These are phyloP conservation scores for Drosophila atripex DNA, from an alignment of 2,888 invertebrate genomes.

Conservation along the genomic window DNA sequence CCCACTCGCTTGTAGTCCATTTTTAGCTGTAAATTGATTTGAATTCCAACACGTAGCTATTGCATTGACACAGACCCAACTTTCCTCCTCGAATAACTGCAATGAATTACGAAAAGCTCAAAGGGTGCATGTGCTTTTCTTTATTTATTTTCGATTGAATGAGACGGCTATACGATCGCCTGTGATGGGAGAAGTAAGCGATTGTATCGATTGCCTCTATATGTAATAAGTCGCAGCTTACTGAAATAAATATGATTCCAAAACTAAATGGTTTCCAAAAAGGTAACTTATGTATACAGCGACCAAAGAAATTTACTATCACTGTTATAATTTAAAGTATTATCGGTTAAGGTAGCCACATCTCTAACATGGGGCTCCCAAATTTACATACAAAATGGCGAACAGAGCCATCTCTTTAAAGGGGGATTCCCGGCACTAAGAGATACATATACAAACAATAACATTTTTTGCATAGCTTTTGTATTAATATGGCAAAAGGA, in stretches of 20 bases:
- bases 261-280: no score
- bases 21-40: neutral
- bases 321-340: neutral
- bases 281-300: neutral
- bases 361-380: neutral
- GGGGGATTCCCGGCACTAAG: neutral
- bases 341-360: neutral
- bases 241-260: no score
- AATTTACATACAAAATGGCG: neutral
- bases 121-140: neutral
- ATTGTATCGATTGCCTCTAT: constrained; percentile 1
- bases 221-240: no score
- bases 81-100: neutral
- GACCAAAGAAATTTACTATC: neutral
- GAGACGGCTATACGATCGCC: neutral
- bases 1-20: constrained; percentile 47
- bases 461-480: neutral
- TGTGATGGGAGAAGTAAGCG: neutral
- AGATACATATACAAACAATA: neutral
- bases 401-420: neutral
- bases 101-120: constrained; percentile 1
- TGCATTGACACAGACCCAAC: neutral
- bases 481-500: neutral
- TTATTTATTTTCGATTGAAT: neutral
- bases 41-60: neutral